These are phyloP conservation scores for Xestobium rufovillosum DNA, from an alignment of 2,888 invertebrate species.

Conservation along the genomic window DNA sequence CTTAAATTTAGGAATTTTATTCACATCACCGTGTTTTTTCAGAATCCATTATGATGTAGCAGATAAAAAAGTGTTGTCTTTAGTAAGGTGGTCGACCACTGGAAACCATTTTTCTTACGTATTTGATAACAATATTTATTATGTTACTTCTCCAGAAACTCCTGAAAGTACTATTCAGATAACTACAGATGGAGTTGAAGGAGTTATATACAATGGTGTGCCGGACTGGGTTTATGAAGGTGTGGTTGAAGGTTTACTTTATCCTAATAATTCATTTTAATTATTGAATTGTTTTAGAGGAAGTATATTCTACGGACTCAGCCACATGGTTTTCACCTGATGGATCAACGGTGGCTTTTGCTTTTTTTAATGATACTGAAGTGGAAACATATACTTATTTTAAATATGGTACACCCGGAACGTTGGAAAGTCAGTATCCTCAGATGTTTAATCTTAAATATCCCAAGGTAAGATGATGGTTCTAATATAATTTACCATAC, in stretches of 20 bases:
- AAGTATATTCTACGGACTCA: constrained; percentile 60
- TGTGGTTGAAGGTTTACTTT: constrained; percentile 31
- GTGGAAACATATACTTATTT: constrained; percentile 59
- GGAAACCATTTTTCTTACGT: constrained; percentile 56
- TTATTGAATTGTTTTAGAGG: constrained; percentile 53
- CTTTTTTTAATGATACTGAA: constrained; percentile 61
- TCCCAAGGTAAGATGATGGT: constrained; percentile 57
- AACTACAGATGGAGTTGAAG: constrained; percentile 55
- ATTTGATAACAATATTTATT: constrained; percentile 61
- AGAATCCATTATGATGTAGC: constrained; percentile 47
- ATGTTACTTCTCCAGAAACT: constrained; percentile 39
- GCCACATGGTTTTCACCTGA: constrained; percentile 76
- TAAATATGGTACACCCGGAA: constrained; percentile 57
- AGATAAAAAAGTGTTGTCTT: constrained; percentile 50
- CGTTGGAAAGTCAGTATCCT: constrained; percentile 58
- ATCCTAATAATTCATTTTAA: constrained; percentile 4
- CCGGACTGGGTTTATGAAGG: constrained; percentile 94
- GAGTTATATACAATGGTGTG: constrained; percentile 69
- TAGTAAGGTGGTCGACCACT: constrained; percentile 53
- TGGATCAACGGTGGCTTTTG: constrained; percentile 61
- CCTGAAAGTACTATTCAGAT: constrained; percentile 32
- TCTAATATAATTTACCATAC: background rate
- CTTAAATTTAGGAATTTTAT: no score
- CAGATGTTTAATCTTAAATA: constrained; percentile 59
- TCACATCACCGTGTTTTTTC: constrained; percentile 23